Evolutionary conservation across 2,888 invertebrate species (phyloP).

Genomic region (Lasius fuliginosus): DNA sequence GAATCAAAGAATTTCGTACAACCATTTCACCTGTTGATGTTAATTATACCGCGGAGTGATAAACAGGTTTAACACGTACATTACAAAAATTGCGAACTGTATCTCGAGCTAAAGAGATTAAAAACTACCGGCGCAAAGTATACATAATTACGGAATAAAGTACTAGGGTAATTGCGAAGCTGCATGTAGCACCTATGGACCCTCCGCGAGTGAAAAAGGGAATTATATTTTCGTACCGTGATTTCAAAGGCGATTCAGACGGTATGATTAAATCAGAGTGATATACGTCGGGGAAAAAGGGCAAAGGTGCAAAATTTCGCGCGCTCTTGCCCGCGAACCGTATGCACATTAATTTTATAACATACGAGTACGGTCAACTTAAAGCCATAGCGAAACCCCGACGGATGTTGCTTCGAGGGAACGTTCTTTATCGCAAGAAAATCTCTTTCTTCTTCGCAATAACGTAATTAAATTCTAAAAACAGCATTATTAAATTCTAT

Average conservation of each 20-base stretch:
- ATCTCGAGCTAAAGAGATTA: constrained; percentile 46
- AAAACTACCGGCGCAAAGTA: constrained; percentile 52
- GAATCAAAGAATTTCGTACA: neutral
- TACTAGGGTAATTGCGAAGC: constrained; percentile 54
- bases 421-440: constrained; percentile 11
- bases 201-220: constrained; percentile 46
- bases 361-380: constrained; percentile 25
- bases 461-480: constrained; percentile 38
- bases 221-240: constrained; percentile 58
- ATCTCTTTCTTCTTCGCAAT: neutral
- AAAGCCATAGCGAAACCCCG: neutral
- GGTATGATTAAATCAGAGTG: constrained; percentile 60
- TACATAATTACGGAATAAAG: constrained; percentile 55
- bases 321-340: constrained; percentile 10
- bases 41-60: constrained; percentile 31
- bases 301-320: constrained; percentile 50
- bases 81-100: constrained; percentile 50
- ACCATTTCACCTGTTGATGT: neutral
- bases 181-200: constrained; percentile 42
- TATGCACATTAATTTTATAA: constrained; percentile 50
- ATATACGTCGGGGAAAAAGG: constrained; percentile 37
- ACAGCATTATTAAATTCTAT: neutral
- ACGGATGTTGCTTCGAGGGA: constrained; percentile 7
- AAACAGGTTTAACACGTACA: constrained; percentile 39
- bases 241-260: constrained; percentile 59